These are phyloP conservation scores for Tribolium freemani DNA, from an alignment of 2,888 invertebrate species.

Conservation along the genomic window DNA sequence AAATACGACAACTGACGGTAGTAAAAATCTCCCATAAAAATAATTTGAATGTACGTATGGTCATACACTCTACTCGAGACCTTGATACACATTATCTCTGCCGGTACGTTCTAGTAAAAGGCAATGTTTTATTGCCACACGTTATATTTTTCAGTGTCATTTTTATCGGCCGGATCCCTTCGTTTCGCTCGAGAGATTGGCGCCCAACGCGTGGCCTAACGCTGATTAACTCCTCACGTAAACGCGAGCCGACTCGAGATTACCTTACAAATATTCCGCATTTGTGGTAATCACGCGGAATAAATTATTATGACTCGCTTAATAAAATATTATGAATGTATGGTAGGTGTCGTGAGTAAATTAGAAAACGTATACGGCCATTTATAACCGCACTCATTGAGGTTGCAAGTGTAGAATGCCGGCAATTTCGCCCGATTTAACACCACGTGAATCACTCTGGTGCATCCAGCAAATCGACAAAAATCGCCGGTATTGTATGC, in stretches of 20 bases:
- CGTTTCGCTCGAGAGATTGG: constrained; percentile 21
- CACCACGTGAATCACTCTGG: neutral
- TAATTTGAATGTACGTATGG: constrained; percentile 64
- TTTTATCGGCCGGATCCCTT: constrained; percentile 54
- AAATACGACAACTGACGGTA: constrained; percentile 21
- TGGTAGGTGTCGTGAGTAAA: constrained; percentile 37
- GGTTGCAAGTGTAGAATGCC: constrained; percentile 21
- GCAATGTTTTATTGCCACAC: constrained; percentile 60
- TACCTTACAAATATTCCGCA: constrained; percentile 34
- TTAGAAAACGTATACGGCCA: constrained; percentile 37
- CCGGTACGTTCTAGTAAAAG: constrained; percentile 56
- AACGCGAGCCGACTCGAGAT: constrained; percentile 31
- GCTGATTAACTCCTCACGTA: constrained; percentile 33
- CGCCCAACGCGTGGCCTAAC: neutral
- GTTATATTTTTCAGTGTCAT: constrained; percentile 60
- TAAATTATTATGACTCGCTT: constrained; percentile 34
- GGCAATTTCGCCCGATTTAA: too few relatives aligned
- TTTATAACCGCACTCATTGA: constrained; percentile 30
- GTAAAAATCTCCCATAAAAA: constrained; percentile 57
- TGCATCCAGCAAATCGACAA: neutral
- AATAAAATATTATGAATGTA: constrained; percentile 40
- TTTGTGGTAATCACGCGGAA: constrained; percentile 36
- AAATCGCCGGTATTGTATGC: constrained; percentile 19
- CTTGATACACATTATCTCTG: constrained; percentile 55
- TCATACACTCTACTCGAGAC: constrained; percentile 54